A percentile compares a stretch with the other conserved stretches of the same genome.
These are phyloP conservation scores for Sycophaga agraensis DNA, from an alignment of 1,140 invertebrate species.

Conservation along the genomic window DNA sequence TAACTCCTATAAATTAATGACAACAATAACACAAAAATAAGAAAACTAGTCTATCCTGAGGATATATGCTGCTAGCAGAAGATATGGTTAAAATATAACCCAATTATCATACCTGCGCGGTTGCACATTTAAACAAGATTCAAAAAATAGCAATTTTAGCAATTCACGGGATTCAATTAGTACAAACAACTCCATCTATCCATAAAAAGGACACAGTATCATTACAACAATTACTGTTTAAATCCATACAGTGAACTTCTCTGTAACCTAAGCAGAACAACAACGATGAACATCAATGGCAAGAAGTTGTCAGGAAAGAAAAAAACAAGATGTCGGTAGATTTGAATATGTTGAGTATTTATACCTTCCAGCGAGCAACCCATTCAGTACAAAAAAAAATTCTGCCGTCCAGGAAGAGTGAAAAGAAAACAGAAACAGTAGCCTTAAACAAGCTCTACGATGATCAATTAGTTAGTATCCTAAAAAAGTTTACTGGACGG, in stretches of 20 bases:
- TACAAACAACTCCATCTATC: constrained; percentile 38
- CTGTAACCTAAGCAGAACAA: constrained; percentile 38
- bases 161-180: constrained; percentile 39
- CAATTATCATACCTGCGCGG: constrained; percentile 4
- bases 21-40: constrained; percentile 37
- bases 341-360: constrained; percentile 33
- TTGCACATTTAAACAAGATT: constrained; percentile 6
- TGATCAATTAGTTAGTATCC: constrained; percentile 41
- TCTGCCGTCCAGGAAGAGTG: constrained; percentile 39
- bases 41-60: not conserved
- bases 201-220: constrained; percentile 37
- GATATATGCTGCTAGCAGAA: constrained; percentile 13
- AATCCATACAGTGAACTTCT: constrained; percentile 43
- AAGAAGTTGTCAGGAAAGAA: constrained; percentile 34
- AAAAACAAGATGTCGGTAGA: too few species aligned
- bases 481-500: constrained; percentile 34
- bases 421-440: constrained; percentile 33
- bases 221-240: constrained; percentile 38
- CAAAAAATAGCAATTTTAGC: constrained; percentile 3
- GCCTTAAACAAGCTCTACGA: constrained; percentile 41
- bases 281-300: constrained; percentile 16
- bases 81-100: constrained; percentile 11
- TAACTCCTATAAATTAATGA: constrained; percentile 26
- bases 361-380: constrained; percentile 39
- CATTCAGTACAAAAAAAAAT: constrained; percentile 40